Evolutionary conservation across 1,140 invertebrate genomes (phyloP).

Genomic region (Heliconius himera): DNA sequence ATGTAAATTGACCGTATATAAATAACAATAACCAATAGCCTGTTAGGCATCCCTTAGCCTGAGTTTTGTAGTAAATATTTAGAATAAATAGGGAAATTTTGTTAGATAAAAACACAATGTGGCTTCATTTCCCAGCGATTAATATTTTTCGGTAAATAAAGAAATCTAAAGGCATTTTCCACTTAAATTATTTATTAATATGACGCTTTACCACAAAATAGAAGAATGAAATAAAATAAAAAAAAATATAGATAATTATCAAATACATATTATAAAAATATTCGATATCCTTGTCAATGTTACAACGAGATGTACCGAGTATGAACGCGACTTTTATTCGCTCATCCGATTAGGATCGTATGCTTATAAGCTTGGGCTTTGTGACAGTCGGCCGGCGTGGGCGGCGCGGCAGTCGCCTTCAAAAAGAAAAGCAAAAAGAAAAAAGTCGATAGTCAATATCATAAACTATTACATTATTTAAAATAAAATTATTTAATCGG

Average conservation of each 20-base stretch:
- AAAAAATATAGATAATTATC: not conserved
- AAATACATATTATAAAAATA: not conserved
- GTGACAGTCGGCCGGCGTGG: conserved; percentile 23
- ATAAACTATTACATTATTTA: not conserved
- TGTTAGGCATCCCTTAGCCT: too few relatives aligned
- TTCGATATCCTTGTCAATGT: conserved; percentile 2
- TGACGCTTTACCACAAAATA: too few relatives aligned
- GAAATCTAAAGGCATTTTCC: too few relatives aligned
- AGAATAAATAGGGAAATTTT: too few relatives aligned
- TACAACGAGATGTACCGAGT: conserved; percentile 33
- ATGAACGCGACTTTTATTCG: conserved; percentile 38
- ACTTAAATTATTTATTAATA: too few relatives aligned
- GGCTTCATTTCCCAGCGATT: too few relatives aligned
- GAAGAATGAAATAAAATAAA: not conserved
- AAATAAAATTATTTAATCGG: too few relatives aligned
- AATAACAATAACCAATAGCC: too few relatives aligned
- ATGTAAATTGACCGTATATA: too few relatives aligned
- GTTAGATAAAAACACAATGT: too few relatives aligned
- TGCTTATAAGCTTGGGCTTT: conserved; percentile 37
- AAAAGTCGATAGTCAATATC: conserved; percentile 23
- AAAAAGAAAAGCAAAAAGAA: conserved; percentile 34
- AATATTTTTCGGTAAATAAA: too few relatives aligned
- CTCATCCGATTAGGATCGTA: conserved; percentile 38
- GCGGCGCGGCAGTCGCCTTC: conserved; percentile 25
- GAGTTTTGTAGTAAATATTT: too few relatives aligned